A percentile compares a stretch with the other conserved stretches of the same genome.
These are phyloP conservation scores for Drosophila micromelanica DNA, from an alignment of 1,140 invertebrate species.

Conservation along the genomic window DNA sequence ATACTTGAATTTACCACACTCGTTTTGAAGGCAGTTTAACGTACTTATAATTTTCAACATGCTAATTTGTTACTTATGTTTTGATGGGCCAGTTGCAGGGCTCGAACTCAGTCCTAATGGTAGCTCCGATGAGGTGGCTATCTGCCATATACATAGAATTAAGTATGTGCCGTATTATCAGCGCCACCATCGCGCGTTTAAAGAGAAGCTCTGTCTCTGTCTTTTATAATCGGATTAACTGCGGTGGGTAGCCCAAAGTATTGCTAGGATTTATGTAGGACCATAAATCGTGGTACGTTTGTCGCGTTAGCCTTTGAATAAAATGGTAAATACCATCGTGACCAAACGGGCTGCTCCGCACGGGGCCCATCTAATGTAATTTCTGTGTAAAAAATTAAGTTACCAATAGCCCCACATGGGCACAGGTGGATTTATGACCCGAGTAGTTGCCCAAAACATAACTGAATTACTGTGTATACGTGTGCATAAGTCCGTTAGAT, in stretches of 20 bases:
- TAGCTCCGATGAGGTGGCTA: not conserved
- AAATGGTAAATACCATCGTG: constrained; percentile 54
- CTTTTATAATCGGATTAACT: constrained; percentile 79
- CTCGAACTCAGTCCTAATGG: not conserved
- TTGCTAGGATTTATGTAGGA: constrained; percentile 75
- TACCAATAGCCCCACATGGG: constrained; percentile 11
- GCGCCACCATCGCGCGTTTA: too few species aligned
- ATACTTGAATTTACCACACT: constrained; percentile 36
- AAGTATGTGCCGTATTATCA: not conserved
- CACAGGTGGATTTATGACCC: constrained; percentile 14
- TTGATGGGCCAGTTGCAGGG: constrained; percentile 26
- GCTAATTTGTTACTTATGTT: constrained; percentile 48
- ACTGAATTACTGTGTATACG: not conserved
- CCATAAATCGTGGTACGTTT: constrained; percentile 72
- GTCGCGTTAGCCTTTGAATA: constrained; percentile 50
- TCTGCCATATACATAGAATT: constrained; percentile 5
- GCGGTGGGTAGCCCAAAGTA: constrained; percentile 79
- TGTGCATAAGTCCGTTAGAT: not conserved
- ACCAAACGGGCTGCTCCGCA: constrained; percentile 22
- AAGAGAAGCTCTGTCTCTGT: constrained; percentile 7
- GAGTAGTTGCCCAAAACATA: constrained; percentile 28
- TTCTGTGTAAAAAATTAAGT: constrained; percentile 50
- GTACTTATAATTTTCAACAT: constrained; percentile 53
- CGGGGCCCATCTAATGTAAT: constrained; percentile 51
- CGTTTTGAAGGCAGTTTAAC: constrained; percentile 35